Conservation (phyloP, 1,140 invertebrate genomes). For the Euglossa dilemma region DNA sequence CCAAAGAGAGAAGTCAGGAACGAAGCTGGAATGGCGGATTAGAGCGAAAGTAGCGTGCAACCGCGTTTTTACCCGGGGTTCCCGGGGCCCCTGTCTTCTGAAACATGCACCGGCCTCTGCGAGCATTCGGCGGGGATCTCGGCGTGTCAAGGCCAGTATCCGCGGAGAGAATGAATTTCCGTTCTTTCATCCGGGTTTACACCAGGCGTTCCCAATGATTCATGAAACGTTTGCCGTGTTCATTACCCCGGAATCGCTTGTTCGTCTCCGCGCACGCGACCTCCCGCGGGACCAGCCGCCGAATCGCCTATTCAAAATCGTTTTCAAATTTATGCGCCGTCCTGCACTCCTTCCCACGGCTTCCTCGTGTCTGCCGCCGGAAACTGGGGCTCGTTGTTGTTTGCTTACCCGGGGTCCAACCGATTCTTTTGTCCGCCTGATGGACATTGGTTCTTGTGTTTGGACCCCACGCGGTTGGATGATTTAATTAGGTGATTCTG, state of each 20-base stretch:
- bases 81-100: not conserved
- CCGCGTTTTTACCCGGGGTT: not conserved
- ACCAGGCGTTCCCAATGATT: not conserved
- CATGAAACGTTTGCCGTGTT: conserved; percentile 9
- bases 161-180: not conserved
- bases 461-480: not conserved
- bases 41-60: not conserved
- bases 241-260: conserved; percentile 2
- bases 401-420: not conserved
- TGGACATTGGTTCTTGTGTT: not conserved
- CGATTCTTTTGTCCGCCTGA: not conserved
- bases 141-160: conserved; percentile 6
- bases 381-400: conserved; percentile 2
- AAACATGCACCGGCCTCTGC: not conserved
- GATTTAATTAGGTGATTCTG: not conserved
- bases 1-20: not conserved
- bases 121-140: not conserved
- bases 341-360: conserved; percentile 3
- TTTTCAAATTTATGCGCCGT: conserved; percentile 24
- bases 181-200: not conserved
- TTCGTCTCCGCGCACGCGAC: not conserved
- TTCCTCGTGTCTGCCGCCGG: not conserved
- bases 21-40: not conserved
- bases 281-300: not conserved
- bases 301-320: conserved; percentile 26